phyloP scores from a whole-genome alignment of 2,888 invertebrate species.

The Petrolisthes manimaculis region DNA sequence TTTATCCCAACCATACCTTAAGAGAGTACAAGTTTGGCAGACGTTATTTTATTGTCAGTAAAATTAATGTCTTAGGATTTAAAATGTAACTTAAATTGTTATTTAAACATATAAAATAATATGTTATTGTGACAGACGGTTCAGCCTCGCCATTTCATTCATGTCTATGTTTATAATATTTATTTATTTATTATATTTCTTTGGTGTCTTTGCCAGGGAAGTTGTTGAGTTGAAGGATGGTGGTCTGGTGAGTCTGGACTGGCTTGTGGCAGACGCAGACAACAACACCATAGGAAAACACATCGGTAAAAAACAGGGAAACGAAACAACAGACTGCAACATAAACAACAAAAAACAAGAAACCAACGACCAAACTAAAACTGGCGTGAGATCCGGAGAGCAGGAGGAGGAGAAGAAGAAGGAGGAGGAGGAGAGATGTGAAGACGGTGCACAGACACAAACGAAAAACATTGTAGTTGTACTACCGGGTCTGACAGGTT shows the following conservation, averaged over 20 bases:
- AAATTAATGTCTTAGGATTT: too few species aligned
- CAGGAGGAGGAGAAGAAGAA: neutral
- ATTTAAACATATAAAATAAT: too few species aligned
- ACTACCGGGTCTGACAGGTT: slow-evolving; percentile 84
- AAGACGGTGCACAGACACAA: slow-evolving; percentile 67
- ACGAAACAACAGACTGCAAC: neutral
- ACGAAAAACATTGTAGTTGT: slow-evolving; percentile 81
- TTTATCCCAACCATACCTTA: too few species aligned
- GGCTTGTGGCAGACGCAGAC: slow-evolving; percentile 71
- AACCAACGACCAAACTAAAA: neutral
- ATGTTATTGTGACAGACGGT: too few species aligned
- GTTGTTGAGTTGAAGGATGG: slow-evolving; percentile 80
- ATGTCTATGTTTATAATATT: neutral
- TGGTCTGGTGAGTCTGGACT: slow-evolving; percentile 84
- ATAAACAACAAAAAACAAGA: neutral
- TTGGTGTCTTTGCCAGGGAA: slow-evolving; percentile 72
- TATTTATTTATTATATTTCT: neutral
- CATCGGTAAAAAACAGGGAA: neutral
- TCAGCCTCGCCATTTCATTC: too few species aligned
- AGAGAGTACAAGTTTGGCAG: too few species aligned
- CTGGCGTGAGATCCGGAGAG: neutral
- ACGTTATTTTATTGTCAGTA: too few species aligned
- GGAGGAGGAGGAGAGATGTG: neutral
- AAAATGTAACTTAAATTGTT: too few species aligned
- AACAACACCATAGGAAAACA: neutral